These are phyloP conservation scores for Amphimallon solstitiale DNA, from an alignment of 2,888 invertebrate species.

Conservation along the genomic window DNA sequence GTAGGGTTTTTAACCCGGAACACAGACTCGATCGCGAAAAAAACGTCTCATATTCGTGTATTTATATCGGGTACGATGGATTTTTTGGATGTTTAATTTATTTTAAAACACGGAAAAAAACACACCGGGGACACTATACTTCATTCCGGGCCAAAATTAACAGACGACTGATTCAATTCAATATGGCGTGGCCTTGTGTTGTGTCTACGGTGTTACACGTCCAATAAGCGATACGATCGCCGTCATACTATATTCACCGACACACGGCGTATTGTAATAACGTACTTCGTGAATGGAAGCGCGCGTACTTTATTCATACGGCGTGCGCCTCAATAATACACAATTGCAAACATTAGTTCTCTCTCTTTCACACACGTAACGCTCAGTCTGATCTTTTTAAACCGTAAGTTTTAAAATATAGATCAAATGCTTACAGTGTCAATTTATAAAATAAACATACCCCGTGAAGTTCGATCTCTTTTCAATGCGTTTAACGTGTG, in stretches of 20 bases:
- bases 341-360: slow-evolving; percentile 36
- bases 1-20: slow-evolving; percentile 39
- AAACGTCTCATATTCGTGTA: slow-evolving; percentile 16
- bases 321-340: slow-evolving; percentile 47
- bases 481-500: slow-evolving; percentile 22
- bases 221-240: slow-evolving; percentile 50
- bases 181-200: slow-evolving; percentile 69
- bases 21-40: slow-evolving; percentile 36
- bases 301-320: slow-evolving; percentile 54
- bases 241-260: slow-evolving; percentile 50
- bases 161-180: slow-evolving; percentile 69
- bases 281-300: slow-evolving; percentile 46
- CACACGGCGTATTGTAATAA: slow-evolving; percentile 40
- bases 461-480: slow-evolving; percentile 25
- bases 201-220: slow-evolving; percentile 53
- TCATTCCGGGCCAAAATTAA: slow-evolving; percentile 67
- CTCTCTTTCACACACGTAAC: slow-evolving; percentile 43
- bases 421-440: slow-evolving; percentile 41
- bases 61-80: slow-evolving; percentile 17
- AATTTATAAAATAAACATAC: slow-evolving; percentile 40
- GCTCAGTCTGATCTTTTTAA: slow-evolving; percentile 35
- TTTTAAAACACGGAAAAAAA: slow-evolving; percentile 55
- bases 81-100: slow-evolving; percentile 20
- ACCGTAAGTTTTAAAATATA: slow-evolving; percentile 43
- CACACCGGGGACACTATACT: slow-evolving; percentile 55